phyloP scores from a whole-genome alignment of 1,140 invertebrate species.

The Charaxes varanes region DNA sequence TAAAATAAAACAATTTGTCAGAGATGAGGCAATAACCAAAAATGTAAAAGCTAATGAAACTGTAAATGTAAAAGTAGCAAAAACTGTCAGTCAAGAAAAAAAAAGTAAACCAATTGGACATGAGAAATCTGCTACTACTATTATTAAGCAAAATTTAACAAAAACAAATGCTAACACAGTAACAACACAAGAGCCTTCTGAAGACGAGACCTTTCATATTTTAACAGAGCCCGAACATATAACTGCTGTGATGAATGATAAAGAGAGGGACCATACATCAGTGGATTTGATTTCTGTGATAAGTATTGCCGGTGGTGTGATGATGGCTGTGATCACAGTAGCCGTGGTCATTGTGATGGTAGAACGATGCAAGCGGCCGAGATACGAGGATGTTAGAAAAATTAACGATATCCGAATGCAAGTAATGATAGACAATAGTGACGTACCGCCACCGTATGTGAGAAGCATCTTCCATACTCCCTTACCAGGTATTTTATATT shows the following conservation, averaged over 20 bases:
- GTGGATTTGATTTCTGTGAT: conserved; percentile 65
- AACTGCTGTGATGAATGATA: conserved; percentile 67
- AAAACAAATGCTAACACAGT: conserved; percentile 29
- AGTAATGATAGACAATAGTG: conserved; percentile 64
- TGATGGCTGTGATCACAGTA: conserved; percentile 67
- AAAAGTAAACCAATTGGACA: conserved; percentile 11
- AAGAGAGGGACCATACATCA: conserved; percentile 50
- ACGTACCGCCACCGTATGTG: conserved; percentile 59
- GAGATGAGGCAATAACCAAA: conserved; percentile 19
- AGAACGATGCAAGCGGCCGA: conserved; percentile 55
- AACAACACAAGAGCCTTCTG: conserved; percentile 43
- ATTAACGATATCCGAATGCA: conserved; percentile 62
- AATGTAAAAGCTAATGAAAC: conserved; percentile 12
- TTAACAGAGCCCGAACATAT: conserved; percentile 74
- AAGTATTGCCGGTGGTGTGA: conserved; percentile 66
- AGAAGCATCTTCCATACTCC: conserved; percentile 75
- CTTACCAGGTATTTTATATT: conserved; percentile 63
- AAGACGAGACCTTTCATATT: conserved; percentile 70
- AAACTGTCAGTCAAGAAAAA: conserved; percentile 20
- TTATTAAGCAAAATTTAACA: conserved; percentile 32
- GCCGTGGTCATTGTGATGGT: conserved; percentile 68
- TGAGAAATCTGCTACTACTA: conserved; percentile 30
- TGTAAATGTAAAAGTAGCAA: conserved; percentile 10
- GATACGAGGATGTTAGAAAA: conserved; percentile 60
- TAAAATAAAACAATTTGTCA: conserved; percentile 12